phyloP scores from a whole-genome alignment of 2,113 vertebrate genomes.

The Brachionichthys hirsutus region DNA sequence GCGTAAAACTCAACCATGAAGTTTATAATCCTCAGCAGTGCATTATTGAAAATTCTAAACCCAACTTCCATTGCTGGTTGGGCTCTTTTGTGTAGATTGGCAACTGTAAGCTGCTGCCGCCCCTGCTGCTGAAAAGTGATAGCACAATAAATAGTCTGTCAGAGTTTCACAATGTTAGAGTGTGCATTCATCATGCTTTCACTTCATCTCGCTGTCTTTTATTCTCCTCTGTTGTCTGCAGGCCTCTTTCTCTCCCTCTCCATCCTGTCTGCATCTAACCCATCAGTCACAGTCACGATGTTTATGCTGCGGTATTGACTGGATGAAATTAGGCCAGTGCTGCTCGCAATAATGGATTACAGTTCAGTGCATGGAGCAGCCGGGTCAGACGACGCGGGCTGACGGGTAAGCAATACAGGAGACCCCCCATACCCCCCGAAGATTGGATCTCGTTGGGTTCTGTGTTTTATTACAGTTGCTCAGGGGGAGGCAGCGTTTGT shows the following conservation, averaged over 20 bases:
- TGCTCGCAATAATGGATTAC: slow-evolving; percentile 46
- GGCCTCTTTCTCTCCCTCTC: slow-evolving; percentile 21
- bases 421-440: too few relatives aligned
- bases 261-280: slow-evolving; percentile 25
- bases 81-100: slow-evolving; percentile 70
- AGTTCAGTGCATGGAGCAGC: too few relatives aligned
- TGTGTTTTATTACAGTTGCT: too few relatives aligned
- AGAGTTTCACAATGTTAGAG: slow-evolving; percentile 69
- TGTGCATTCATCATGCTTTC: slow-evolving; percentile 60
- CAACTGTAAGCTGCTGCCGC: slow-evolving; percentile 45
- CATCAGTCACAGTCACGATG: slow-evolving; percentile 38
- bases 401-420: too few relatives aligned
- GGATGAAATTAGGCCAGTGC: slow-evolving; percentile 38
- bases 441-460: too few relatives aligned
- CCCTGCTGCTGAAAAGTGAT: slow-evolving; percentile 67
- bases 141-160: slow-evolving; percentile 69
- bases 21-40: slow-evolving; percentile 58
- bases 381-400: too few relatives aligned
- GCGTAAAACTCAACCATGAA: slow-evolving; percentile 56
- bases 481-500: too few relatives aligned
- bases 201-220: slow-evolving; percentile 20
- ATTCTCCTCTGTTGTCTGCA: slow-evolving; percentile 26
- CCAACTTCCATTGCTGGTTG: slow-evolving; percentile 56
- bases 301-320: slow-evolving; percentile 53
- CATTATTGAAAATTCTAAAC: slow-evolving; percentile 61